A percentile compares a stretch with the other conserved stretches of the same genome.
These are phyloP conservation scores for Leptonema lineaticorne DNA, from an alignment of 1,140 invertebrate genomes.

Conservation along the genomic window DNA sequence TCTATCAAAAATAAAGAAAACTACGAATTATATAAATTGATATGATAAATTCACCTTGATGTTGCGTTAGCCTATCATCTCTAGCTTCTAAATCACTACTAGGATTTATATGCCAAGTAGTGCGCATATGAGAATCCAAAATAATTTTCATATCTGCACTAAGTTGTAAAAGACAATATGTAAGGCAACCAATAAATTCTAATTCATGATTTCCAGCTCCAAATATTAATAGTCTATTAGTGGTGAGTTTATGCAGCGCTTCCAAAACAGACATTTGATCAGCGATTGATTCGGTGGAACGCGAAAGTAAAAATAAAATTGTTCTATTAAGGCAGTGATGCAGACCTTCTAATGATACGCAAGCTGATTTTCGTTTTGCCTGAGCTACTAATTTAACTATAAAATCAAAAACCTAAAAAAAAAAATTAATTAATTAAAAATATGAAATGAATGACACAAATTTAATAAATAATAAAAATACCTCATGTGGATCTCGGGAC, in stretches of 20 bases:
- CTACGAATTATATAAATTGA: not conserved
- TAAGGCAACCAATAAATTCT: conserved; percentile 94
- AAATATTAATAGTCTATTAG: conserved; percentile 82
- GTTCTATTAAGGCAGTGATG: conserved; percentile 93
- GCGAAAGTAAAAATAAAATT: conserved; percentile 89
- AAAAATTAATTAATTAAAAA: not conserved
- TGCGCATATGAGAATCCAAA: conserved; percentile 74
- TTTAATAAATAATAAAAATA: conserved; percentile 31
- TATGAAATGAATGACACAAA: not conserved
- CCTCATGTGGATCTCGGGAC: conserved; percentile 87
- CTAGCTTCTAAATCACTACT: conserved; percentile 67
- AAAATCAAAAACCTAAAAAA: conserved; percentile 79
- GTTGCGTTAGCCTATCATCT: conserved; percentile 73
- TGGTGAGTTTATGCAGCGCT: conserved; percentile 90
- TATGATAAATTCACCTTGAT: conserved; percentile 60
- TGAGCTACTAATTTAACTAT: conserved; percentile 89
- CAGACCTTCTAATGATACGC: conserved; percentile 77
- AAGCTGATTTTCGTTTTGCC: conserved; percentile 76
- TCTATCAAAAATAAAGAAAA: not conserved
- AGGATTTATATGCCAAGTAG: conserved; percentile 88
- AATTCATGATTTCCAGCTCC: conserved; percentile 92
- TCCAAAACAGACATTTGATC: conserved; percentile 92
- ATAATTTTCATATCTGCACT: conserved; percentile 88
- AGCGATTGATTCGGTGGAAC: conserved; percentile 83
- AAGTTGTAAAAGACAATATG: conserved; percentile 92